Evolutionary conservation across 2,113 vertebrate genomes (phyloP), one percentile per base, ranked within the genome.

Genomic region (Actinemys pallida): DNA sequence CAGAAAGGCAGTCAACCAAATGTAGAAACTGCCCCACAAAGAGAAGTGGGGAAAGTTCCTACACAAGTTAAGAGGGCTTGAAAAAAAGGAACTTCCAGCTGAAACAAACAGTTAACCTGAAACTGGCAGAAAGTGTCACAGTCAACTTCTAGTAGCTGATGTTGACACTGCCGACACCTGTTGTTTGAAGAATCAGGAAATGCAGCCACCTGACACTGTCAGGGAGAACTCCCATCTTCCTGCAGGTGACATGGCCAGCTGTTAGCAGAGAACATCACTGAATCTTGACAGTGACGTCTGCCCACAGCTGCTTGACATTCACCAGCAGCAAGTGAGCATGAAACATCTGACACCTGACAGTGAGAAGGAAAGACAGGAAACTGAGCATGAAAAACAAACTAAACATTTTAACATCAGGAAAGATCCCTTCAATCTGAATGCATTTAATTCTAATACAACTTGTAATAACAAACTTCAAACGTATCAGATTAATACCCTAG

Each of bases 231-330:
- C 59, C 99, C 99, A 45, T 98, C 99, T 95, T 98, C 99, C 89
- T 99, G 99, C 98, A 99, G 97, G 98, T 99, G 99, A 99, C 99
- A 99, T 2, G 98, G 98, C 5, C 98, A 97, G 84, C 95, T 90
- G 84, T 98, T 87, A 84, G 98, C 93, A 93, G 98, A 98, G 92
- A 91, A 94, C 0, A 84, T 99, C 95, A 98, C 97, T 96, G 99
- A 99, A 94, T 99, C 99, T 94, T 99, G 99, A 98, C 99, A 99
- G 98, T 99, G 99, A 99, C 99, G 99, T 89, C 83, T 94, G 94
- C 97, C 97, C 88, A 87, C 97, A 20, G 97, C 98, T 98, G 98
- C 97, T 98, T 99, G 99, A 99, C 98, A 93, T 84, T 89, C 93
- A 53, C 19, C 95, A 88, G 89, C 98, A 98, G 98, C 96, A 96